These are phyloP conservation scores for Typhlichthys eigenmanni DNA, from an alignment of 2,797 vertebrate genomes.

Conservation along the genomic window DNA sequence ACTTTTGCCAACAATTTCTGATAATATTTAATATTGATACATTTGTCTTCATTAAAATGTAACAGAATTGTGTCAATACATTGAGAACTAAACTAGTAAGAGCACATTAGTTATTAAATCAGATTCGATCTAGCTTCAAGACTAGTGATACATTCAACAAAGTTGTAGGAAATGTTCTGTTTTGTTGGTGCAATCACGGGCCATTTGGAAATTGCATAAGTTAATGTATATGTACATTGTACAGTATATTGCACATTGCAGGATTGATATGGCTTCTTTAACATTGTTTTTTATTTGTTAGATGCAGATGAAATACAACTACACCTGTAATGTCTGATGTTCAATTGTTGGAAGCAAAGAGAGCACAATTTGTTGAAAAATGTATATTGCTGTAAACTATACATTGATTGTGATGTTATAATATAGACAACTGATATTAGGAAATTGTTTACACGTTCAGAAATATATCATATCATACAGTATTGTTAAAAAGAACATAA, in stretches of 20 bases:
- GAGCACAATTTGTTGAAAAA: no score
- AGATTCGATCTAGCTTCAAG: not conserved
- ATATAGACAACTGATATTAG: no score
- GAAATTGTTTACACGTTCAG: no score
- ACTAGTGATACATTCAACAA: not conserved
- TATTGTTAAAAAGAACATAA: conserved; percentile 9
- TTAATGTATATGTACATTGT: no score
- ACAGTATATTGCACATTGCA: no score
- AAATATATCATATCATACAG: conserved; percentile 7
- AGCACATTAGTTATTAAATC: not conserved
- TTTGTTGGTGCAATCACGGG: not conserved
- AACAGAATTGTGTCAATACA: no score
- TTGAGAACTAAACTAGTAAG: not conserved
- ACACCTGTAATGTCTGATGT: not conserved
- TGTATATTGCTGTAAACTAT: no score
- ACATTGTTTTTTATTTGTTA: not conserved
- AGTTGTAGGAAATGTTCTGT: not conserved
- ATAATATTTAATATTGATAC: no score
- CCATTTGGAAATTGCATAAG: not conserved
- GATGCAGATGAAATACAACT: not conserved
- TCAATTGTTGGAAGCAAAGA: no score
- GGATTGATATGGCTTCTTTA: conserved; percentile 3
- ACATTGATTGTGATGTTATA: no score
- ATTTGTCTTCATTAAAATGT: no score
- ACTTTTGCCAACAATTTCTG: no score